Base-by-base conservation (phyloP, 2,113 vertebrate genomes). In the Sander vitreus region DNA sequence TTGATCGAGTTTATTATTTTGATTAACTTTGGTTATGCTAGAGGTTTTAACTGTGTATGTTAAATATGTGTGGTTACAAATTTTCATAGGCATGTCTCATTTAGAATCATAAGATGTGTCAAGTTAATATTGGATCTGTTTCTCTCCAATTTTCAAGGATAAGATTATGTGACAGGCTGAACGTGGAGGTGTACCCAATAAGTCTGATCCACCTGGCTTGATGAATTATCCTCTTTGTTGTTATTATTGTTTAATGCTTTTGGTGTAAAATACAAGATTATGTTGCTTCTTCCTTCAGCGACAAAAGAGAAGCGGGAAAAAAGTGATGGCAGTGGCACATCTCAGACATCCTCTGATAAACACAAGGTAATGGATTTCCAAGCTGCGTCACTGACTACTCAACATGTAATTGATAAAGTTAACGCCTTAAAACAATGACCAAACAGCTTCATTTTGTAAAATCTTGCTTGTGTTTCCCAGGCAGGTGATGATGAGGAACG, bases 401-500 rank as follows among this genome's bases (percentile, higher is more conserved):
- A 18, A 33, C 13, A 58, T 27, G 2, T 16, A 3, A 58, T 13
- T 30, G 21, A 12, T 16, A 5, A 47, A 13, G 27, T 18, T 54
- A 13, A 30, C 39, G 0, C 39, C 21, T 5, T 39, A 13, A 19
- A 62, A 45, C 8, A 51, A n/a, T 23, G 2, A 8, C 2, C 6
- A n/a, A 47, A 43, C 4, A 2, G 3, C 5, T 13, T 19, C 4
- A 12, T 43, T 21, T 50, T 72, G 0, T 39, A 58, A 60, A 43
- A 25, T n/a, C 19, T 71, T 1, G 6, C 16, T 55, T 81, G 3
- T 48, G 65, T 82, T 78, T 57, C 39, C 50, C 91, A 97, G 96
- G 93, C 94, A 74, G 93, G 91, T 85, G 94, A 96, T 54, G 92
- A 96, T 67, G 95, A 95, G 80, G 95, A 96, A 67, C 93, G 90